phyloP scores from a whole-genome alignment of 2,113 vertebrate genomes.

The Phrynosoma platyrhinos region DNA sequence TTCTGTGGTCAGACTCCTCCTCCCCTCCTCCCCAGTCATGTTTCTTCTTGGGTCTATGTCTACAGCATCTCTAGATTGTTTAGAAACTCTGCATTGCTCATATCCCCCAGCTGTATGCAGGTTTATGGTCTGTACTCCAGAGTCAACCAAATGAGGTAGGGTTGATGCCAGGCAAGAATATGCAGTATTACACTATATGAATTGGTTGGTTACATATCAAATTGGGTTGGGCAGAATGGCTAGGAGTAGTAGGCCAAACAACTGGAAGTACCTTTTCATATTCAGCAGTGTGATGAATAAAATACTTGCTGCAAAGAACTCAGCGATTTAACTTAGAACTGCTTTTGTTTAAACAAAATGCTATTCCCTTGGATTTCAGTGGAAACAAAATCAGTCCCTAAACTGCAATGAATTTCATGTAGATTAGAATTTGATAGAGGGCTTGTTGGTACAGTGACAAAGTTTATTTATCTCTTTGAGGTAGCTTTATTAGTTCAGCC shows the following conservation, averaged over 20 bases:
- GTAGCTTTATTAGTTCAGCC: conserved; percentile 44
- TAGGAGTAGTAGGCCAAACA: background rate
- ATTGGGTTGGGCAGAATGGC: background rate
- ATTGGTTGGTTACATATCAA: background rate
- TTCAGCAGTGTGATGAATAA: background rate
- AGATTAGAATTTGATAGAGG: conserved; percentile 6
- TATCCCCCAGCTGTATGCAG: background rate
- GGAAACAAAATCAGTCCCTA: background rate
- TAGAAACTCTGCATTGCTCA: background rate
- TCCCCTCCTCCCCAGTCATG: background rate
- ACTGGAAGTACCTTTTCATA: background rate
- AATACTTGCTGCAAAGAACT: conserved; percentile 19
- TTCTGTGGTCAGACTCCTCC: background rate
- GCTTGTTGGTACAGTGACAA: conserved; percentile 3
- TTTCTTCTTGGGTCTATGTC: background rate
- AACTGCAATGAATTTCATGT: background rate
- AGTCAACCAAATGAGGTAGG: background rate
- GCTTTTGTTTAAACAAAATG: background rate
- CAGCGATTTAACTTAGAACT: background rate
- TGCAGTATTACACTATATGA: background rate
- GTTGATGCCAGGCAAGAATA: background rate
- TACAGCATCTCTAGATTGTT: background rate
- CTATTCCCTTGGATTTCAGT: background rate
- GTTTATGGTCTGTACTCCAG: background rate
- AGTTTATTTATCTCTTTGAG: conserved; percentile 26